These are phyloP conservation scores for Cyanoliseus patagonus DNA, from an alignment of 2,113 vertebrate genomes.

Conservation along the genomic window DNA sequence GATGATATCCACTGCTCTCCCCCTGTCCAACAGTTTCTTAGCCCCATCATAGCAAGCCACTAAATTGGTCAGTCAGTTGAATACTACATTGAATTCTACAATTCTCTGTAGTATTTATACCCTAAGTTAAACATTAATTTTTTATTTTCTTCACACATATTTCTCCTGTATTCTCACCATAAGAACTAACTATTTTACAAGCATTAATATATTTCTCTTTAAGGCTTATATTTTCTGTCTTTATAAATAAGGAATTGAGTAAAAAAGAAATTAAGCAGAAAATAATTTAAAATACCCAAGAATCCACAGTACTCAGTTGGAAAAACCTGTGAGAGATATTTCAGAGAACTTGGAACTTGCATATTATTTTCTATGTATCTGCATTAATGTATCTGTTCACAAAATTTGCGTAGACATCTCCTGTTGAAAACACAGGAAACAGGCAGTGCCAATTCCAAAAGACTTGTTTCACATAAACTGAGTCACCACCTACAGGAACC, in stretches of 20 bases:
- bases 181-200: neutral
- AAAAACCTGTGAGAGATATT: neutral
- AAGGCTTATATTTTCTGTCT: neutral
- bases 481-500: neutral
- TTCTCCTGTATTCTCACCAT: neutral
- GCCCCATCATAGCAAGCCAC: no score
- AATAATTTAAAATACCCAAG: neutral
- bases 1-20: no score
- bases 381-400: neutral
- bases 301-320: neutral
- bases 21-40: no score
- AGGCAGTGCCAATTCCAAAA: neutral
- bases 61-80: no score
- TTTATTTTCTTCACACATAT: neutral
- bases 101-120: neutral
- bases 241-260: neutral
- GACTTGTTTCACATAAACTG: neutral
- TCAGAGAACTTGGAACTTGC: neutral
- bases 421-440: neutral
- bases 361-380: neutral
- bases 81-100: no score
- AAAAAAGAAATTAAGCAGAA: neutral
- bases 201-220: neutral
- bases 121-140: neutral
- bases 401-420: neutral